phyloP scores from a whole-genome alignment of 2,113 vertebrate species.

The Carlito syrichta region DNA sequence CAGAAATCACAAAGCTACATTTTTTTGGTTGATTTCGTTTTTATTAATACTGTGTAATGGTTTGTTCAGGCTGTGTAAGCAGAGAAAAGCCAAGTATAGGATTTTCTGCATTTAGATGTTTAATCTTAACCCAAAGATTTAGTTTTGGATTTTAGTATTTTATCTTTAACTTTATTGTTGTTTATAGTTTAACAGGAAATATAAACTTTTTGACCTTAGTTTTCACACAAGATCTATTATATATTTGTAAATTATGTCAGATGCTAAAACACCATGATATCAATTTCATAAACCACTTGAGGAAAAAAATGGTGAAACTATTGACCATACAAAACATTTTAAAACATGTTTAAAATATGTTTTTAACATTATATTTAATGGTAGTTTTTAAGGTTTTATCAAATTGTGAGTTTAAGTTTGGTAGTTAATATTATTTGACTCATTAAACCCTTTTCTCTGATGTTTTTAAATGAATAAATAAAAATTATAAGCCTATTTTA shows the following conservation, averaged over 20 bases:
- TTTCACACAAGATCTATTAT: neutral
- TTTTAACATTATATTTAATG: neutral
- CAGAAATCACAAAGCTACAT: neutral
- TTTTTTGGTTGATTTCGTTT: neutral
- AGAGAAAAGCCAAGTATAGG: neutral
- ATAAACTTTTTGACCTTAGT: neutral
- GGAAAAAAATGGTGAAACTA: neutral
- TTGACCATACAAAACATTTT: neutral
- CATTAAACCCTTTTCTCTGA: neutral
- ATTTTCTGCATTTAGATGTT: neutral
- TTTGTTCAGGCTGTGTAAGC: neutral
- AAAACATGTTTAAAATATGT: neutral
- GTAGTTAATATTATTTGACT: neutral
- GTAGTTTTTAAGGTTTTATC: neutral
- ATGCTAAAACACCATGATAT: neutral
- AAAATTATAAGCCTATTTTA: neutral
- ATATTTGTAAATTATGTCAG: neutral
- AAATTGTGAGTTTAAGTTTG: neutral
- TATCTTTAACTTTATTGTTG: neutral
- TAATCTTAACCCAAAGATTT: neutral
- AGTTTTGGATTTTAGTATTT: neutral
- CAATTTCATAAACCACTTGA: neutral
- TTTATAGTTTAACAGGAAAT: neutral
- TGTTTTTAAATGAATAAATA: neutral
- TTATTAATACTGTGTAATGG: neutral